phyloP scores from a whole-genome alignment of 2,797 vertebrate genomes.

The Benthosema pterotum region DNA sequence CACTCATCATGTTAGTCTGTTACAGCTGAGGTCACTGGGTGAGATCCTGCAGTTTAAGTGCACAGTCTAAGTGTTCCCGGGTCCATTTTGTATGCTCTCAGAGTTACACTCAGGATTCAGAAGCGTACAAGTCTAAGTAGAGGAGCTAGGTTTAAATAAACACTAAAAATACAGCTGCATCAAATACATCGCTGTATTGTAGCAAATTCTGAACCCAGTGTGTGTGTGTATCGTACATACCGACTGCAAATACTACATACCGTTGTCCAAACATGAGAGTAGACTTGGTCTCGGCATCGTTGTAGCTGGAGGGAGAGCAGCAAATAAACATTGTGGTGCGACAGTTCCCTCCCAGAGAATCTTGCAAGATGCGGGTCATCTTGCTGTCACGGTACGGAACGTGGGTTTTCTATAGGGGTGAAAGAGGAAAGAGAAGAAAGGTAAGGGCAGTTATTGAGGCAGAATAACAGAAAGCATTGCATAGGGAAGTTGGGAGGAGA shows the following conservation, averaged over 20 bases:
- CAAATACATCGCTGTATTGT: too few relatives aligned
- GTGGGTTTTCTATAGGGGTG: conserved; percentile 80
- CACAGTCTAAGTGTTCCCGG: too few relatives aligned
- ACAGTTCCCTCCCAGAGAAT: conserved; percentile 90
- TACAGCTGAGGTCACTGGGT: too few relatives aligned
- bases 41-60: not conserved
- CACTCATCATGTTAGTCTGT: too few relatives aligned
- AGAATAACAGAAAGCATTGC: not conserved
- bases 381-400: conserved; percentile 91
- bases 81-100: too few relatives aligned
- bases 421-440: not conserved
- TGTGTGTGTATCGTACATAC: too few relatives aligned
- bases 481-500: not conserved
- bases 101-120: too few relatives aligned
- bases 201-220: too few relatives aligned
- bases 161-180: too few relatives aligned
- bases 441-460: not conserved
- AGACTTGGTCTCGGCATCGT: conserved; percentile 89
- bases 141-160: too few relatives aligned
- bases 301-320: conserved; percentile 88
- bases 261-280: conserved; percentile 90
- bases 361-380: conserved; percentile 91
- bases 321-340: conserved; percentile 90
- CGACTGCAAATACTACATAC: too few relatives aligned
- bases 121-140: too few relatives aligned